phyloP scores from a whole-genome alignment of 2,888 invertebrate species.

The Sarcophaga subvicina region DNA sequence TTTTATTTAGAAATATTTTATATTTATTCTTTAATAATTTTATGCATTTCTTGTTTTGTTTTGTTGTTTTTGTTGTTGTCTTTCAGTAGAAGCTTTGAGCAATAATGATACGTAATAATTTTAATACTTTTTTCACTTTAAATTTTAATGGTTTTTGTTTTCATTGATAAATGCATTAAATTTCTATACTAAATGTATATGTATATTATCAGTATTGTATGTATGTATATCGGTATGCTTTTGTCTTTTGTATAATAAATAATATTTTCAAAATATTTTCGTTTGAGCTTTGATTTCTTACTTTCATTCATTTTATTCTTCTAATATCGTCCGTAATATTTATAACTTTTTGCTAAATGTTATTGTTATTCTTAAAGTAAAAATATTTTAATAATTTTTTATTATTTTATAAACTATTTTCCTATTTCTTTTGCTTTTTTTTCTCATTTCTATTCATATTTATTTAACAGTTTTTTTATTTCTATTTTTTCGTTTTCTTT shows the following conservation, averaged over 20 bases:
- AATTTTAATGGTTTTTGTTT: conserved; percentile 5
- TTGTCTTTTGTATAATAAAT: no score
- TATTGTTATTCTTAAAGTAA: conserved; percentile 40
- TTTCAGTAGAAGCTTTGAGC: conserved; percentile 63
- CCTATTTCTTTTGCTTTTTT: conserved; percentile 4
- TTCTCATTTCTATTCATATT: conserved; percentile 13
- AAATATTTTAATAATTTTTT: conserved; percentile 36
- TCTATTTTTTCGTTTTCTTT: conserved; percentile 14
- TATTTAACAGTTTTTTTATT: conserved; percentile 34
- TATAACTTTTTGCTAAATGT: neutral
- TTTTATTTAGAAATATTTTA: conserved; percentile 19
- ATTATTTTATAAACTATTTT: conserved; percentile 13
- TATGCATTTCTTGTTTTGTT: conserved; percentile 27
- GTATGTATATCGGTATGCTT: conserved; percentile 20
- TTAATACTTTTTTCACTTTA: conserved; percentile 17
- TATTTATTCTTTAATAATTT: conserved; percentile 17
- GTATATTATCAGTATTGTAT: conserved; percentile 10
- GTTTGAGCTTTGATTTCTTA: conserved; percentile 57
- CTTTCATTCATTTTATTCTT: conserved; percentile 28
- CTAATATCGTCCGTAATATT: no score
- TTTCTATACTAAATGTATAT: conserved; percentile 8
- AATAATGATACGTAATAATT: conserved; percentile 44
- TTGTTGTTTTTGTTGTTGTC: no score
- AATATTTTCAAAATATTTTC: conserved; percentile 39
- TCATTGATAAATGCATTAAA: conserved; percentile 42